Base-by-base conservation (phyloP, 2,888 invertebrate species). In the Nysson spinosus region DNA sequence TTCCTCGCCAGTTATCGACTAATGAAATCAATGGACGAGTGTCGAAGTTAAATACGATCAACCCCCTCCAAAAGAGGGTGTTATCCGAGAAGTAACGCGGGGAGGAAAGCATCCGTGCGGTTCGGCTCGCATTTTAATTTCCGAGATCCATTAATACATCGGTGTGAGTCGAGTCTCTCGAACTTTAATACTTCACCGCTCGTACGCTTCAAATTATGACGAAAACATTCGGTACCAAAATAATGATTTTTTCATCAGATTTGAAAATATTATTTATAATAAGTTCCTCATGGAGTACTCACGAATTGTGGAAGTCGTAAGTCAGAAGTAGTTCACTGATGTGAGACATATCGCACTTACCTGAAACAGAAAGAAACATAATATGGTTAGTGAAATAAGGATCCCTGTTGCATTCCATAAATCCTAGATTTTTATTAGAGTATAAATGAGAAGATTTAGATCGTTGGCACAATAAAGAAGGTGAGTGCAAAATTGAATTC, bases 21-120 rank as follows among this genome's bases (percentile, higher is more conserved):
- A 86, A 87, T 85, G 85, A 86, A 86, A 87, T 87, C 86, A 83
- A 84, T 81, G 82, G 81, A 83, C 81, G 81, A 80, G 80, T 80
- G 82, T 75, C 78, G 75, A 80, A 84, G 83, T 84, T 82, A 82
- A 85, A 82, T 78, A 78, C 78, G 80, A 81, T 80, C 79, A 79
- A 77, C 49, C 55, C 62, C 71, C 76, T 69, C 65, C 61, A 47
- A 26, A 40, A 32, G 32, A 56, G 63, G 60, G 57, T 37, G 67
- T 46, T 49, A 39, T 19, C 26, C 39, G 16, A 26, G 43, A 43
- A 47, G 66, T 39, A 66, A 63, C 56, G 57, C 61, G 42, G n/a
- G n/a, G 14, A 61, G 66, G 66, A 61, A 66, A 62, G 50, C 60
- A 55, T 55, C 42, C 32, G 49, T 28, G 49, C 39, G 43, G 51